phyloP scores from a whole-genome alignment of 2,888 invertebrate genomes.

The Hermodice carunculata region DNA sequence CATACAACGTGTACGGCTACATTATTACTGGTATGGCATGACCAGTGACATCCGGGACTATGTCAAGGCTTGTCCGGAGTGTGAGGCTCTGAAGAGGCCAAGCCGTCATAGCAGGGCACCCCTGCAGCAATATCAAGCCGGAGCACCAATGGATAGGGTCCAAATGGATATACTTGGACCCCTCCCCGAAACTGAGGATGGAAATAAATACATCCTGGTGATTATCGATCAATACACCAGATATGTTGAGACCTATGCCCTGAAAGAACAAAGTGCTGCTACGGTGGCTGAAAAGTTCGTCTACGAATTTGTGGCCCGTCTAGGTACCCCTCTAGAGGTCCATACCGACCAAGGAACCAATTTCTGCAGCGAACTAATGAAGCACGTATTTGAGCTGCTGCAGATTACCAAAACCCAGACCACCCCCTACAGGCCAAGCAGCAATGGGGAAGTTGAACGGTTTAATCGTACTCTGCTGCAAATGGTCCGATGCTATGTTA shows the following conservation, averaged over 20 bases:
- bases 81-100: too few relatives aligned
- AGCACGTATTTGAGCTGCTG: constrained; percentile 10
- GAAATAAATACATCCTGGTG: constrained; percentile 35
- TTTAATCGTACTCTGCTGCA: constrained; percentile 22
- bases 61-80: too few relatives aligned
- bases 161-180: constrained; percentile 36
- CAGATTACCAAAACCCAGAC: constrained; percentile 10
- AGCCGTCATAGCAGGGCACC: too few relatives aligned
- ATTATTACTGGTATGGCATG: too few relatives aligned
- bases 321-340: constrained; percentile 19
- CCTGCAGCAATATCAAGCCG: constrained; percentile 1
- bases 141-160: constrained; percentile 37
- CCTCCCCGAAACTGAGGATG: constrained; percentile 22
- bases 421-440: constrained; percentile 11
- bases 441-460: constrained; percentile 37
- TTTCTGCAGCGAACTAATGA: constrained; percentile 7
- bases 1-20: too few relatives aligned
- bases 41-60: too few relatives aligned
- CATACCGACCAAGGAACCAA: constrained; percentile 25
- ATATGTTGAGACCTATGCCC: constrained; percentile 30
- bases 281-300: constrained; percentile 27
- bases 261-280: constrained; percentile 30
- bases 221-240: constrained; percentile 35
- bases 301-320: constrained; percentile 24
- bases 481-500: constrained; percentile 39